Percentiles rank a stretch among this genome's conserved stretches.
Evolutionary conservation across 30 jellyfish, hydroid and myxozoan species (phyloP).

Genomic region (Aurelia coerulea): DNA sequence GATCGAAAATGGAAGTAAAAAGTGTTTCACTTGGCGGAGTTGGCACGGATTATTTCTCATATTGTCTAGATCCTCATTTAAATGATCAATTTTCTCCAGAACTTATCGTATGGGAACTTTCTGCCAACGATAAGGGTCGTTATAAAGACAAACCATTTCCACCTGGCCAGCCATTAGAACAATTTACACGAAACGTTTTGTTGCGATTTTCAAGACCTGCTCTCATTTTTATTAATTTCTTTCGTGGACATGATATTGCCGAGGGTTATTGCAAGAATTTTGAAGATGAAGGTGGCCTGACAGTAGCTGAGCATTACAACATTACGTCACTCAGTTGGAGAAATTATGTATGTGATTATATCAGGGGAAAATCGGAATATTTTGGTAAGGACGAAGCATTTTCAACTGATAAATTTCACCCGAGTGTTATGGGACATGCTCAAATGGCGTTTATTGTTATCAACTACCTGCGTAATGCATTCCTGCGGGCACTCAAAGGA

Average conservation of each 20-base stretch:
- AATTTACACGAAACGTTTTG: conserved; percentile 77
- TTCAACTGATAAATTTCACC: conserved; percentile 85
- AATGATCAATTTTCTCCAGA: conserved; percentile 75
- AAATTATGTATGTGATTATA: conserved; percentile 84
- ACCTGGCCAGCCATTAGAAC: conserved; percentile 95
- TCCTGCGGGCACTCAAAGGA: conserved; percentile 76
- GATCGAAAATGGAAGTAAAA: conserved; percentile 70
- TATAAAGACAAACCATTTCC: conserved; percentile 97
- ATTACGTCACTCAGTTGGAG: conserved; percentile 97
- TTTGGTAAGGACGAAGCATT: conserved; percentile 61
- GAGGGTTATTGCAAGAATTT: conserved; percentile 81
- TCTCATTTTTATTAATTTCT: conserved; percentile 71
- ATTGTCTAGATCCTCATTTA: conserved; percentile 88
- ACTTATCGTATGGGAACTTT: conserved; percentile 91
- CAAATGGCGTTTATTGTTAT: conserved; percentile 97
- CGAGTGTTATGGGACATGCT: conserved; percentile 97
- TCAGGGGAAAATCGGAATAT: conserved; percentile 46
- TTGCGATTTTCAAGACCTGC: conserved; percentile 86
- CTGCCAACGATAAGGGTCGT: conserved; percentile 97
- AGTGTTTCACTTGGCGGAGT: conserved; percentile 93
- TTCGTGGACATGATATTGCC: conserved; percentile 91
- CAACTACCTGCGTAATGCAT: conserved; percentile 81
- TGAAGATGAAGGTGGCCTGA: conserved; percentile 97
- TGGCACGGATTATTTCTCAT: conserved; percentile 96
- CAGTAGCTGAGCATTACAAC: conserved; percentile 86